Conservation (phyloP, 2,797 vertebrate species). For the Hydrocynus forskahlii region DNA sequence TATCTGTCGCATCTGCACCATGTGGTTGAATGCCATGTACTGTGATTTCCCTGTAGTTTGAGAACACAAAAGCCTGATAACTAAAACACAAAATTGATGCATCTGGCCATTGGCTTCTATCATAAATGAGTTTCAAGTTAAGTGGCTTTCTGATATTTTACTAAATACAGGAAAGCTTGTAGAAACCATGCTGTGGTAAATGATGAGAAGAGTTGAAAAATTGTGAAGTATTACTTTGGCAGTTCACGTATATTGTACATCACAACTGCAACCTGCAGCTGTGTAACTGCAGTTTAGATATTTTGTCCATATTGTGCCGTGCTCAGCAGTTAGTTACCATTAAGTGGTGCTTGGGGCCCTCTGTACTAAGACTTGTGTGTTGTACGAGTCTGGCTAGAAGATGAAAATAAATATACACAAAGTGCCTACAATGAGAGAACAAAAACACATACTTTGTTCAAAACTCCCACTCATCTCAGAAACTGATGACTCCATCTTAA, state of each 20-base stretch:
- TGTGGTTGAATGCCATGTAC: not conserved
- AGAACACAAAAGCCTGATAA: not conserved
- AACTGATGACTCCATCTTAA: not conserved
- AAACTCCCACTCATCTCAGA: not conserved
- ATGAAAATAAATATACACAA: not conserved
- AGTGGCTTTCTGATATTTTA: not conserved
- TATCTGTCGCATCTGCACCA: not conserved
- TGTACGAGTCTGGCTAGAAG: not conserved
- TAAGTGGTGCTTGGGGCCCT: not conserved
- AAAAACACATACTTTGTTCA: not conserved
- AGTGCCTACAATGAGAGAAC: slow-evolving; percentile 25
- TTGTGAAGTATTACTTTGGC: not conserved
- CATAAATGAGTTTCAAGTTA: not conserved
- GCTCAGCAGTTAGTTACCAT: not conserved
- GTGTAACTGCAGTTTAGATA: not conserved
- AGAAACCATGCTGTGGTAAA: not conserved
- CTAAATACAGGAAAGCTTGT: not conserved
- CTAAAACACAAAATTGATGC: not conserved
- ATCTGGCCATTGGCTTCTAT: not conserved
- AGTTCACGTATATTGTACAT: not conserved
- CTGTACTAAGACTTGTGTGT: not conserved
- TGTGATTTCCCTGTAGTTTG: not conserved
- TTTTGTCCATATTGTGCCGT: not conserved
- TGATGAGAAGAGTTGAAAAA: not conserved
- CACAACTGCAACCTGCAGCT: not conserved